These are phyloP conservation scores for Itoplectis maculator DNA, from an alignment of 2,888 invertebrate species.

Conservation along the genomic window DNA sequence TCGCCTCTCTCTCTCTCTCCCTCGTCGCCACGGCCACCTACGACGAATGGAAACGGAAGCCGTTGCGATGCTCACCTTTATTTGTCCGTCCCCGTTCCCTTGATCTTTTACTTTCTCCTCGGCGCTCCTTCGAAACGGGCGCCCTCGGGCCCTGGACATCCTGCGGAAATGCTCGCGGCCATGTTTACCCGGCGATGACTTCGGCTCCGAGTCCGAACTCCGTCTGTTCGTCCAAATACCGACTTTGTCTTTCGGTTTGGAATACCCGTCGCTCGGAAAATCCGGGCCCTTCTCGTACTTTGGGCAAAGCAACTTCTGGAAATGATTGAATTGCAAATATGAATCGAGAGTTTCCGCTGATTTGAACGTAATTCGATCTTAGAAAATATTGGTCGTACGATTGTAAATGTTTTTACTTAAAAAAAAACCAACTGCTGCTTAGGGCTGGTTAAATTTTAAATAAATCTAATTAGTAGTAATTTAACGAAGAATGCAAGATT, in stretches of 20 bases:
- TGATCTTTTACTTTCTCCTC: slow-evolving; percentile 51
- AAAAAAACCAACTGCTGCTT: too few species aligned
- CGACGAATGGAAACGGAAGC: slow-evolving; percentile 1
- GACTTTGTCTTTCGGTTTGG: slow-evolving; percentile 33
- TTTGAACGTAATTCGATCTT: background rate
- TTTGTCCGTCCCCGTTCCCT: slow-evolving; percentile 44
- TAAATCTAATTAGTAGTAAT: too few species aligned
- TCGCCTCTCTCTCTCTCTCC: too few species aligned
- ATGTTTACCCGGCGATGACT: slow-evolving; percentile 17
- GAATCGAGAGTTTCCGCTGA: background rate
- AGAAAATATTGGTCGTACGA: background rate
- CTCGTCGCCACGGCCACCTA: slow-evolving; percentile 11
- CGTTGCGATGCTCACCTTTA: slow-evolving; percentile 34
- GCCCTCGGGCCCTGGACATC: background rate
- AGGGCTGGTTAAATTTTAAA: too few species aligned
- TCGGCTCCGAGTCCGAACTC: too few species aligned
- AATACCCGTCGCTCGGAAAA: slow-evolving; percentile 19
- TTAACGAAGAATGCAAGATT: too few species aligned
- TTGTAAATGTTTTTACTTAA: background rate
- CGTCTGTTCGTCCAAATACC: too few species aligned
- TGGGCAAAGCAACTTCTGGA: background rate
- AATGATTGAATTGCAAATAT: background rate
- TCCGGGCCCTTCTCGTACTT: background rate
- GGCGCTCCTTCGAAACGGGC: background rate
- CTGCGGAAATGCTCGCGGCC: slow-evolving; percentile 36